Conservation (phyloP, 1,140 invertebrate species). For the Globodera rostochiensis region DNA sequence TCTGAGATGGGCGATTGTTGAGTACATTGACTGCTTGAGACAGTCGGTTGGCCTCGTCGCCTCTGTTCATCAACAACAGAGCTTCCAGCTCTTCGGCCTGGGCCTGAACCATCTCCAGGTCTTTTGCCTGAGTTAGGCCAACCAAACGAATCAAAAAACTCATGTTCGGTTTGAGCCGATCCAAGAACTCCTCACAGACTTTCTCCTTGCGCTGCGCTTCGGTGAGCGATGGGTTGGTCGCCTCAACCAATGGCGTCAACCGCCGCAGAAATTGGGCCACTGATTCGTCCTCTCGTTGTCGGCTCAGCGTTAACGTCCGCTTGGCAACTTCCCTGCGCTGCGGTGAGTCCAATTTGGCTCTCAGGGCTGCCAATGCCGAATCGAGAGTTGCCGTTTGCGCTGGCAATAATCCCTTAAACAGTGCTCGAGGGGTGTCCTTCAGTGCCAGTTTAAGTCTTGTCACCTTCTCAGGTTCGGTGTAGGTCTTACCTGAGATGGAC, state of each 20-base stretch:
- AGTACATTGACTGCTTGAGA: too few relatives aligned
- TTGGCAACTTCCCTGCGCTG: constrained; percentile 2
- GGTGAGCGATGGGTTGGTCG: not conserved
- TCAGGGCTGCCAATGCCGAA: not conserved
- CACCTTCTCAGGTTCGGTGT: not conserved
- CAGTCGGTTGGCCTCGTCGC: too few relatives aligned
- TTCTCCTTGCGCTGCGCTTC: not conserved
- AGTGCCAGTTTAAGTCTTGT: not conserved
- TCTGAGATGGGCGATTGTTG: too few relatives aligned
- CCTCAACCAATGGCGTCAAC: not conserved
- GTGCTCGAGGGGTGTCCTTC: not conserved
- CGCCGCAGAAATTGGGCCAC: not conserved
- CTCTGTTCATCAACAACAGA: not conserved
- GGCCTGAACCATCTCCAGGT: not conserved
- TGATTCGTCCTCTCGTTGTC: not conserved
- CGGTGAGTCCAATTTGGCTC: constrained; percentile 8
- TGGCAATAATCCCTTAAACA: not conserved
- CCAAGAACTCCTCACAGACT: constrained; percentile 11
- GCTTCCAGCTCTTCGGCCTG: constrained; percentile 13
- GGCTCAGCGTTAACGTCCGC: not conserved
- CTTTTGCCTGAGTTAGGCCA: not conserved
- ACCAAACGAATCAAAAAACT: constrained; percentile 8
- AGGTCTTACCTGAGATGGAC: not conserved
- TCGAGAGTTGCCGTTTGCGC: not conserved
- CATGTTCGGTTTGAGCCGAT: constrained; percentile 7